These are phyloP conservation scores for Helicolenus hilgendorfi DNA, from an alignment of 2,797 vertebrate genomes.

Conservation along the genomic window DNA sequence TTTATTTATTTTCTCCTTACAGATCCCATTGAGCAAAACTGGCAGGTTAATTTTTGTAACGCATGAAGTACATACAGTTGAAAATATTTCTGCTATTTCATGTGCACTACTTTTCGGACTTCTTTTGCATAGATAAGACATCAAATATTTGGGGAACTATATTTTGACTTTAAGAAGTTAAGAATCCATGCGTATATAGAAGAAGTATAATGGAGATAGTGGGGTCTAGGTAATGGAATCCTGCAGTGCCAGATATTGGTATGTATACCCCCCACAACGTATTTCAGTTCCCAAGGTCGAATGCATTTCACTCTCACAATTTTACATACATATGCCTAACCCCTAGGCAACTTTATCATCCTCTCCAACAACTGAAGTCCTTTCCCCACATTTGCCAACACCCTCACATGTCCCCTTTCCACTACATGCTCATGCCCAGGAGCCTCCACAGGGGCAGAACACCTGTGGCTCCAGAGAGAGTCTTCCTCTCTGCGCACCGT, in stretches of 20 bases:
- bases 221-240: not conserved
- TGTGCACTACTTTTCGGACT: not conserved
- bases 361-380: conserved; percentile 30
- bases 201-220: not conserved
- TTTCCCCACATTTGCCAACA: conserved; percentile 18
- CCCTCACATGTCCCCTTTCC: conserved; percentile 14
- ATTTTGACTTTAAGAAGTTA: not conserved
- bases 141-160: not conserved
- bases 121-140: conserved; percentile 26
- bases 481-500: conserved; percentile 31
- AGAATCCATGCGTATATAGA: not conserved
- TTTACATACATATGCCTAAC: not conserved
- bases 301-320: not conserved
- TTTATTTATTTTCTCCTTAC: conserved; percentile 13
- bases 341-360: conserved; percentile 23
- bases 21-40: conserved; percentile 12
- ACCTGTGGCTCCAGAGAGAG: conserved; percentile 73
- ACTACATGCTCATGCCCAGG: conserved; percentile 19
- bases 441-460: conserved; percentile 45
- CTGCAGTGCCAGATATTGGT: not conserved
- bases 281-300: not conserved
- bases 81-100: not conserved
- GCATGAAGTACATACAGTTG: not conserved
- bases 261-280: not conserved
- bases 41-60: conserved; percentile 1